Base-by-base conservation (phyloP, 2,888 invertebrate genomes). In the Allophyes oxyacanthae region DNA sequence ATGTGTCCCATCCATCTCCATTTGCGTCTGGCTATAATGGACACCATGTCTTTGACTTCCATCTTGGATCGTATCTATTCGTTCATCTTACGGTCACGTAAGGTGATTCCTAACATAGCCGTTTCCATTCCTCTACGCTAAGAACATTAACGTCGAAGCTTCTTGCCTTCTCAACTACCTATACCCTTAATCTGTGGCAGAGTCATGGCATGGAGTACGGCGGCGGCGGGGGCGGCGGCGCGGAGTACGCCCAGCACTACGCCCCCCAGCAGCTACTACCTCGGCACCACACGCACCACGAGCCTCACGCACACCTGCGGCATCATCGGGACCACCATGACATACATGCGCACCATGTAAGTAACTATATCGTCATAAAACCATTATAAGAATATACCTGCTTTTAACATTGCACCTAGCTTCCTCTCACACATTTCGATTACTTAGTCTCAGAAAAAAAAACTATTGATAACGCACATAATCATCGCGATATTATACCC, bases 181-280 rank as follows among this genome's bases (percentile, higher is more conserved):
- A 36, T 33, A 0, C 0, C 9, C 13, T 51, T 11, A 14, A 7
- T 34, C 43, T 14, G 49, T 50, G 49, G 73, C 87, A 95, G 95
- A 86, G 92, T 83, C 87, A 95, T 91, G 91, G 94, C 83, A 92
- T 94, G 93, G 94, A 94, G 10, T 93, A 93, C 79, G 90, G 90
- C 40, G 89, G 92, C 46, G 95, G 84, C 3, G 88, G 88, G 10
- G 87, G 90, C 3, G 90, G 91, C 6, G 89, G 91, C 2, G 87
- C 83, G 38, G 92, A 91, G 68, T 93, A 92, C 81, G 86, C 86
- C 2, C 93, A 93, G 67, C 94, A 94, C 83, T 94, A 94, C 84
- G 91, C 90, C 13, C 93, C 93, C 0, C 94, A 93, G 73, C 94
- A 93, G 77, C 85, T 93, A 40, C 81, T 93, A 9, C 93, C 93